These are phyloP conservation scores for Diorhabda carinulata DNA, from an alignment of 1,140 invertebrate genomes.

Conservation along the genomic window DNA sequence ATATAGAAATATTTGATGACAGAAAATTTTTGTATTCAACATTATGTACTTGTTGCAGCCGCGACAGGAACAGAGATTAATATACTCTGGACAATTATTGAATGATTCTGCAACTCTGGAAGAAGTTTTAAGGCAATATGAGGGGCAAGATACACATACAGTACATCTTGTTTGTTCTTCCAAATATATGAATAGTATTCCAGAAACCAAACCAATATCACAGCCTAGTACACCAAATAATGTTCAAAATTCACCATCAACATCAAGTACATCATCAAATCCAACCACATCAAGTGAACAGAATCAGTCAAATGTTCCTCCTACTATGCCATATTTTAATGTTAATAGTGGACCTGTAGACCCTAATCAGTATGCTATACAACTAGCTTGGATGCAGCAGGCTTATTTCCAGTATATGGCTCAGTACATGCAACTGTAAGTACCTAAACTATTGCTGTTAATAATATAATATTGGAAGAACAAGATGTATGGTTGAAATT, in stretches of 20 bases:
- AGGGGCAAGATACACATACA: constrained; percentile 68
- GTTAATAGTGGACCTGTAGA: constrained; percentile 25
- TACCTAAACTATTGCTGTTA: constrained; percentile 20
- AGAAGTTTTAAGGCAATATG: constrained; percentile 73
- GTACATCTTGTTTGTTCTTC: constrained; percentile 77
- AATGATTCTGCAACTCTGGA: constrained; percentile 71
- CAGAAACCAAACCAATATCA: constrained; percentile 14
- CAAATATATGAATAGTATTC: constrained; percentile 29
- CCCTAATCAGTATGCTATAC: constrained; percentile 49
- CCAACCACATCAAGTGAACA: constrained; percentile 3
- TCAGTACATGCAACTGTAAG: constrained; percentile 74
- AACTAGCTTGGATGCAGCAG: constrained; percentile 76
- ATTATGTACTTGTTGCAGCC: constrained; percentile 54
- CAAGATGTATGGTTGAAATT: too few relatives aligned
- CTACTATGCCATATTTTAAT: constrained; percentile 28
- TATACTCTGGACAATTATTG: constrained; percentile 85
- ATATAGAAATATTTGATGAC: too few relatives aligned
- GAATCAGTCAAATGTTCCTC: constrained; percentile 16
- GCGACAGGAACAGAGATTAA: constrained; percentile 77
- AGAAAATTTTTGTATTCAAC: too few relatives aligned
- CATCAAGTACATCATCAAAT: constrained; percentile 10
- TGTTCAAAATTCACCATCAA: background rate
- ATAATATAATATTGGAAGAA: background rate
- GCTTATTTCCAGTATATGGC: constrained; percentile 81
- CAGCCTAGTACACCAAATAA: constrained; percentile 17